Base-by-base conservation (phyloP, 2,797 vertebrate genomes). In the Brachymystax lenok region DNA sequence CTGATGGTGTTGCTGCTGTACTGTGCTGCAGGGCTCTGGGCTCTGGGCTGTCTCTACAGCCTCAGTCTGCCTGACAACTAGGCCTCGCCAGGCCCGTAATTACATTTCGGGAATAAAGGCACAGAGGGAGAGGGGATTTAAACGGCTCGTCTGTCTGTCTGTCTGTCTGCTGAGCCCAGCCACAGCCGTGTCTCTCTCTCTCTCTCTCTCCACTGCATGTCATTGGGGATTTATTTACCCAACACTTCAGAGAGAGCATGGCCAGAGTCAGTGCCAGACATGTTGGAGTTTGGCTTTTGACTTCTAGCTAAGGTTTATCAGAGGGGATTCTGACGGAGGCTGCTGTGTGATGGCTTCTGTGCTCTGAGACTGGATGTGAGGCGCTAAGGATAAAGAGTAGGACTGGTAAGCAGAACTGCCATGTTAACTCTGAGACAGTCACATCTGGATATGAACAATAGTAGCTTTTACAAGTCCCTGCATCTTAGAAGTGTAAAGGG, bases 91-190 rank as follows among this genome's bases (percentile, higher is more conserved):
- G 86, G 87, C 82, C 87, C 91, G 90, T 91, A 92, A 92, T 92
- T 92, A 88, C 88, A 88, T 91, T 87, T 89, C 71, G 70, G 82
- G 87, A 91, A 90, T 88, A 85, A 88, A 89, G 84, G 87, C 88
- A 81, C 79, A 84, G 87, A 83, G 82, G 87, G 85, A 84, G 74
- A 86, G 83, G 75, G 87, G 87, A 90, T 90, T 92, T 90, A 89
- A 85, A 88, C 75, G 81, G 80, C 77, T 77, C 77, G 81, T 88
- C 83, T 87, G 59, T 10, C 56, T 61, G 88, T 33, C 83, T 87
- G 81, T 88, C 83, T 87, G 59, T 10, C 59, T 61, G 88, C 74
- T 50, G 70, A 74, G 78, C 16, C 5, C 8, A 24, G 35, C 35
- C 68, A 69, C 19, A 69, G 35, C 69, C 10, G 2, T 24, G 24